Conservation (phyloP, 1,140 invertebrate genomes). For the Daktulosphaira vitifoliae region DNA sequence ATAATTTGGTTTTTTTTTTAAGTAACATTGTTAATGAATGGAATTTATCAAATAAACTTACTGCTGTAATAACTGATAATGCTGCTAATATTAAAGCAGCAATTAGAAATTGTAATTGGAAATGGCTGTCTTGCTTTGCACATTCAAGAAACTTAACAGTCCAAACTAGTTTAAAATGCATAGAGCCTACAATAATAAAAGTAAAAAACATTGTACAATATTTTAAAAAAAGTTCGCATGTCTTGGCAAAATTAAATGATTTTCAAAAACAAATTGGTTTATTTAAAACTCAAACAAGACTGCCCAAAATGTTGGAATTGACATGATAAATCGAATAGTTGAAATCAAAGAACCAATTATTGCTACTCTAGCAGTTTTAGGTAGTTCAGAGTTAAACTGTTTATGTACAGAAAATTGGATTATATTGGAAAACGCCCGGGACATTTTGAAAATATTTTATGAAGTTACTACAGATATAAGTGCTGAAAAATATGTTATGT, state of each 20-base stretch:
- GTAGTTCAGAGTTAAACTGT: not conserved
- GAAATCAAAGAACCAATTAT: slow-evolving; percentile 36
- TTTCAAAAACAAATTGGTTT: slow-evolving; percentile 36
- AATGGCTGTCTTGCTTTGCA: slow-evolving; percentile 28
- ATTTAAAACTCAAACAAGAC: slow-evolving; percentile 41
- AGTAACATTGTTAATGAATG: not conserved
- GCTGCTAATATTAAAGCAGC: slow-evolving; percentile 35
- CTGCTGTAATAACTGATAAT: slow-evolving; percentile 31
- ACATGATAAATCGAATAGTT: slow-evolving; percentile 40
- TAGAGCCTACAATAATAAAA: slow-evolving; percentile 32
- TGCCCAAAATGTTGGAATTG: slow-evolving; percentile 41
- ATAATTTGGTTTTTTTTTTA: too few species aligned
- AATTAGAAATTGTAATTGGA: slow-evolving; percentile 27
- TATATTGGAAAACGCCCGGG: not conserved
- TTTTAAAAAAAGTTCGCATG: slow-evolving; percentile 34
- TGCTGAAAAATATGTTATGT: not conserved
- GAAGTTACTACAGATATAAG: slow-evolving; percentile 11
- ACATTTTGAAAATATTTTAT: slow-evolving; percentile 24
- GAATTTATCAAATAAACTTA: not conserved
- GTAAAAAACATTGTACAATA: slow-evolving; percentile 37
- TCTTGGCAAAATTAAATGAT: slow-evolving; percentile 35
- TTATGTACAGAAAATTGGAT: not conserved
- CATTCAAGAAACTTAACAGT: slow-evolving; percentile 23
- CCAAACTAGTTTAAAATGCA: slow-evolving; percentile 11
- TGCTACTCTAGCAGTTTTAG: slow-evolving; percentile 1